Evolutionary conservation across 2,888 invertebrate genomes (phyloP), one percentile per base, ranked within the genome.

Genomic region (Eupithecia pulchellata): DNA sequence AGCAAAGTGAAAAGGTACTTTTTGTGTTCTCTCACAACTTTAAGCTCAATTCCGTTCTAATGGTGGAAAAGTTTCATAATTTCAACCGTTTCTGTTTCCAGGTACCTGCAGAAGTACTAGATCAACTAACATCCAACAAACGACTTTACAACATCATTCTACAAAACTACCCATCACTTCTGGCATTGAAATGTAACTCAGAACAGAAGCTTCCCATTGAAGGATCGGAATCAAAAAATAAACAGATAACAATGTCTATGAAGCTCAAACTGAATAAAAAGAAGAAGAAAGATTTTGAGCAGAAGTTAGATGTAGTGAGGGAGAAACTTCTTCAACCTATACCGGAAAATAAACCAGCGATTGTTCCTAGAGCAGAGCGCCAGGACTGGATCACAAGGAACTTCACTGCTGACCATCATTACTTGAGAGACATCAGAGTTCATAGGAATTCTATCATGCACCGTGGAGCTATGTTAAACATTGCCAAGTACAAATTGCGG

Each of bases 401-500:
- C 69, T 94, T 96, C 63, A 94, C 95, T 6, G 64, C 69, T 11
- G 94, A 96, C 82, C 96, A 96, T 61, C 95, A 97, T 83, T 97
- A 97, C 82, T 93, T 97, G 67, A 96, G 96, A 84, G 95, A 96
- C 79, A 95, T 97, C 63, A 92, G 96, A 79, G 95, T 97, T 9
- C 97, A 97, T 85, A 95, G 97, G 79, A 97, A 97, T 86, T 97
- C 97, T 2, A 96, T 98, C 68, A 97, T 98, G 95, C 98, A 98
- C 88, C 96, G 98, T 58, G 97, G 97, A 29, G 98, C 98, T 66
- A 97, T 98, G 95, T 94, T 98, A 86, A 98, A 97, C 85, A 96
- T 97, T 75, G 96, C 97, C 76, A 97, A 97, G 78, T 98, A 98
- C 87, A 96, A 97, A 71, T 91, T 98, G 69, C 94, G 97, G 66